Evolutionary conservation across 2,888 invertebrate species (phyloP).

Genomic region (Camponotus fellah): DNA sequence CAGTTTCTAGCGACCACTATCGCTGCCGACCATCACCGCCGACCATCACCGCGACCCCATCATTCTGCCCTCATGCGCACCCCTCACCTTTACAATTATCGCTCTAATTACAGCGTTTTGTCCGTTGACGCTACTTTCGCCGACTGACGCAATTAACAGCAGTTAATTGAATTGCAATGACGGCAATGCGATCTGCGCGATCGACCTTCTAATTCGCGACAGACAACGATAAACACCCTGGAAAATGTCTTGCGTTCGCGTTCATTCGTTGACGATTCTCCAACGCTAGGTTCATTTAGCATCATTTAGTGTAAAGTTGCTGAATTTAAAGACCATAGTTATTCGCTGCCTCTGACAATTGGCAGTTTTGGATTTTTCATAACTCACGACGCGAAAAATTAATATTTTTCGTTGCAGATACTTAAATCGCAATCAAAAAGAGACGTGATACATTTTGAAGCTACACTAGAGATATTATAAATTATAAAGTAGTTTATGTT

Average conservation of each 20-base stretch:
- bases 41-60: not conserved
- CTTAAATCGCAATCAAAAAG: not conserved
- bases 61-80: slow-evolving; percentile 30
- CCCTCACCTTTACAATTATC: slow-evolving; percentile 78
- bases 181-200: slow-evolving; percentile 10
- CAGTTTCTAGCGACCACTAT: slow-evolving; percentile 18
- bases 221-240: slow-evolving; percentile 30
- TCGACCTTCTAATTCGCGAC: slow-evolving; percentile 29
- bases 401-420: not conserved
- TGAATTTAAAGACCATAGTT: slow-evolving; percentile 4
- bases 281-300: not conserved
- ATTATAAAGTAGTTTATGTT: not conserved
- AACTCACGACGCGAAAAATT: not conserved
- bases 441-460: not conserved
- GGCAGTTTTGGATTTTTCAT: not conserved
- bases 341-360: not conserved
- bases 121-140: slow-evolving; percentile 66
- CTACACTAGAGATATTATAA: not conserved
- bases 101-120: slow-evolving; percentile 79
- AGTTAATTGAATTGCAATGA: slow-evolving; percentile 61
- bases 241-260: not conserved
- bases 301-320: not conserved
- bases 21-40: not conserved
- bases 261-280: not conserved
- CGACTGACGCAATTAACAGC: slow-evolving; percentile 67